These are phyloP conservation scores for Mythimna lalbum DNA, from an alignment of 2,888 invertebrate species.

Conservation along the genomic window DNA sequence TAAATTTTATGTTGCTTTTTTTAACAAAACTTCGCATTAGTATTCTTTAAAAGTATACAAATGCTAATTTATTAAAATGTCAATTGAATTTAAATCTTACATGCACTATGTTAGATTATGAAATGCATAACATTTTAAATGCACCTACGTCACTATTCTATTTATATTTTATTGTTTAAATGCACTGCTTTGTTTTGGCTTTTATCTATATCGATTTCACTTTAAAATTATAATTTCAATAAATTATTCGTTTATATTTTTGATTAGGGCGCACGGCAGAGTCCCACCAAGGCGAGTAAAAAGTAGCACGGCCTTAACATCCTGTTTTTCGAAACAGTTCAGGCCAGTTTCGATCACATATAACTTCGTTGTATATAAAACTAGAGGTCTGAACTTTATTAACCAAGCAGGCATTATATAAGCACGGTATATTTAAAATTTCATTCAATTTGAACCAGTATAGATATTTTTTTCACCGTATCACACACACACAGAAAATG, in stretches of 20 bases:
- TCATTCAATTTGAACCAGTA: too few relatives aligned
- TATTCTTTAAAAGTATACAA: constrained; percentile 40
- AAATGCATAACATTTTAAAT: constrained; percentile 9
- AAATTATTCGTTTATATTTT: neutral
- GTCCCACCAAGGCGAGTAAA: too few relatives aligned
- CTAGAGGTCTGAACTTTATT: too few relatives aligned
- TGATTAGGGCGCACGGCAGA: neutral
- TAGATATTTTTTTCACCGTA: too few relatives aligned
- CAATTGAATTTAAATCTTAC: constrained; percentile 34
- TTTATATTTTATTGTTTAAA: neutral
- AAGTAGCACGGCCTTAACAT: too few relatives aligned
- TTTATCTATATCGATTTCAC: neutral
- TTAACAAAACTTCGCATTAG: constrained; percentile 21
- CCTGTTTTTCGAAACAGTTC: too few relatives aligned
- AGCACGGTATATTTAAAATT: too few relatives aligned
- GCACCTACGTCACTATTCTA: neutral
- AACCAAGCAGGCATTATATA: too few relatives aligned
- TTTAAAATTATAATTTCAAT: neutral
- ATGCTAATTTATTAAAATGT: constrained; percentile 45
- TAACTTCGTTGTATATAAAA: too few relatives aligned
- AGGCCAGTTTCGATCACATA: too few relatives aligned
- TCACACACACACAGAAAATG: neutral
- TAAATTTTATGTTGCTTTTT: constrained; percentile 24
- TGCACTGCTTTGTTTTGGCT: too few relatives aligned
- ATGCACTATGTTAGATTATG: neutral